Evolutionary conservation across 35 echinoderm and acorn worm genomes (phyloP), one percentile per base, ranked within the genome.

Genomic region (Lytechinus variegatus): DNA sequence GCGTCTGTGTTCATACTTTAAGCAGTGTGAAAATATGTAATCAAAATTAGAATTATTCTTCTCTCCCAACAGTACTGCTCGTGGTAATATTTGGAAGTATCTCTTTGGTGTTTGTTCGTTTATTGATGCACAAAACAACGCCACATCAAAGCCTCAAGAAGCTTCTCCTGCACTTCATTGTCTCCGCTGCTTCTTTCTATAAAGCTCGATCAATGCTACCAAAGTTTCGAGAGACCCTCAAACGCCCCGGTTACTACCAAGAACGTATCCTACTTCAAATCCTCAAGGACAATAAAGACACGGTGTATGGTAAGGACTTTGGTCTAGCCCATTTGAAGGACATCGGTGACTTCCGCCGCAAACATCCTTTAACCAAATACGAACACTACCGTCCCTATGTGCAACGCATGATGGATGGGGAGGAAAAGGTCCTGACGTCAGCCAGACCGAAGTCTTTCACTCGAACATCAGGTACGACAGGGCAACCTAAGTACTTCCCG

Each of bases 351-450:
- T 98, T 97, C 33, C 94, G 87, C 13, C 24, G 57, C 27, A 94
- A 91, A 8, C 97, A 98, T 96, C 96, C 97, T 21, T 57, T 98
- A 27, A 97, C 97, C 6, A 86, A 53, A 9, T 98, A 98, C 87
- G 95, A 95, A 9, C 97, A 96, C 52, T 98, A 97, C 55, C 87
- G 91, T 33, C 24, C 89, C 11, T 98, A 95, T 54, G 92, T 97
- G 16, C 61, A 95, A 12, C 79, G 95, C 28, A 89, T 98, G 54
- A 79, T 94, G 44, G 95, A 97, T 1, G 97, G 97, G 56, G 97
- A 97, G 54, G 93, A 54, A 86, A 97, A 95, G 56, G 93, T 97
- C 94, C 91, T 96, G 44, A 96, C 96, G n/a, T 53, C 61, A 24
- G 72, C 89, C 6, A 90, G 61, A 71, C 24, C 87, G 2, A 86